Conservation (phyloP, 2,113 vertebrate species). For the Hyaena hyaena region DNA sequence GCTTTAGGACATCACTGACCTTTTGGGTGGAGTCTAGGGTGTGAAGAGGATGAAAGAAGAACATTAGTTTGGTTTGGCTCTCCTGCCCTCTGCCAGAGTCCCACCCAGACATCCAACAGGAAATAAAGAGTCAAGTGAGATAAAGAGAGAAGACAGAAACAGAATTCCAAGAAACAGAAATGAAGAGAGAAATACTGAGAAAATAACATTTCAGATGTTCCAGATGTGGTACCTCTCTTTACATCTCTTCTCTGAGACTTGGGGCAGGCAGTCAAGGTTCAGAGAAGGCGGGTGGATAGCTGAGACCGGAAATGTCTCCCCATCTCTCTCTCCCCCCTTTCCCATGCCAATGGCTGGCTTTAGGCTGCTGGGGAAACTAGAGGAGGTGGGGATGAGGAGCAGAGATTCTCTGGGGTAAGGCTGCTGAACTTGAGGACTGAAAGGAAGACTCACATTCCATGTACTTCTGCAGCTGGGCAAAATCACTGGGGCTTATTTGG, state of each 20-base stretch:
- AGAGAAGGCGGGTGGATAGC: not conserved
- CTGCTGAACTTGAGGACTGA: not conserved
- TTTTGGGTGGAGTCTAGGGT: conserved; percentile 91
- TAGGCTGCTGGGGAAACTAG: not conserved
- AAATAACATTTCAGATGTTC: not conserved
- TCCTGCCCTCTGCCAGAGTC: not conserved
- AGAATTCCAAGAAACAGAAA: conserved; percentile 5
- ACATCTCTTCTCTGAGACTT: not conserved
- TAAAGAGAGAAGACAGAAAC: conserved; percentile 14
- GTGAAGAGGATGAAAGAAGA: conserved; percentile 24
- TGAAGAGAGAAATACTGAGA: not conserved
- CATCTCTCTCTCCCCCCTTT: not conserved
- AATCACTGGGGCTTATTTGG: conserved; percentile 91
- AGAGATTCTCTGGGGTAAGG: not conserved
- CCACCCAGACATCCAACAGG: not conserved
- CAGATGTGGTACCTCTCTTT: not conserved
- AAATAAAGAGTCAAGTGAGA: not conserved
- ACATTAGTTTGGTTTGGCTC: not conserved
- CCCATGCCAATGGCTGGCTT: not conserved
- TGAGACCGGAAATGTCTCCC: not conserved
- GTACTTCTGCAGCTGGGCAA: conserved; percentile 95
- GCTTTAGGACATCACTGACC: conserved; percentile 93
- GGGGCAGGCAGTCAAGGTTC: not conserved
- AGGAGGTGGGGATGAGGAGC: not conserved
- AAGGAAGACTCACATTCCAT: conserved; percentile 93